Evolutionary conservation across 2,113 vertebrate species (phyloP).

Genomic region (Vulpes vulpes): DNA sequence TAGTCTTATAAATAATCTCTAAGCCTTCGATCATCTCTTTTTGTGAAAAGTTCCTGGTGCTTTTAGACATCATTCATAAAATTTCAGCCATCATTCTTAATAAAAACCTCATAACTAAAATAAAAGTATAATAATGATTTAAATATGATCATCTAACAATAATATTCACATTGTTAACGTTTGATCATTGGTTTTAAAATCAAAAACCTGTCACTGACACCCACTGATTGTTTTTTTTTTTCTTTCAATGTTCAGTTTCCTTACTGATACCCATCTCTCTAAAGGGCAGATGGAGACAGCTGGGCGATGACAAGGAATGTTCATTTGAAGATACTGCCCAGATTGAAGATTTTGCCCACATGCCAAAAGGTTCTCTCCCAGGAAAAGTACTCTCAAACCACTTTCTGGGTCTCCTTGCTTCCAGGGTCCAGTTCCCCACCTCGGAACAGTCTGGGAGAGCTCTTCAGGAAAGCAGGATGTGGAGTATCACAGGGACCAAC

Average conservation of each 20-base stretch:
- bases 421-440: slow-evolving; percentile 79
- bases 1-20: background rate
- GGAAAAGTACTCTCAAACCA: background rate
- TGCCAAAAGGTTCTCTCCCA: slow-evolving; percentile 89
- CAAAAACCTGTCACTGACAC: background rate
- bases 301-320: background rate
- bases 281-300: background rate
- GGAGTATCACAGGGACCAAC: background rate
- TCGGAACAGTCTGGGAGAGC: slow-evolving; percentile 83
- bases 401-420: background rate
- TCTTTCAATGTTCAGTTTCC: background rate
- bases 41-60: background rate
- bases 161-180: background rate
- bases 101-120: background rate
- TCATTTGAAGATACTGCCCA: slow-evolving; percentile 73
- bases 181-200: background rate
- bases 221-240: background rate
- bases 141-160: background rate
- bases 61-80: background rate
- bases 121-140: background rate
- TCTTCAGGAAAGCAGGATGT: background rate
- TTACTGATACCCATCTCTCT: background rate
- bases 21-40: background rate
- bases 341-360: slow-evolving; percentile 73
- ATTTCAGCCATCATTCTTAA: background rate